Evolutionary conservation across 2,113 vertebrate genomes (phyloP).

Genomic region (Larimichthys polyactis): DNA sequence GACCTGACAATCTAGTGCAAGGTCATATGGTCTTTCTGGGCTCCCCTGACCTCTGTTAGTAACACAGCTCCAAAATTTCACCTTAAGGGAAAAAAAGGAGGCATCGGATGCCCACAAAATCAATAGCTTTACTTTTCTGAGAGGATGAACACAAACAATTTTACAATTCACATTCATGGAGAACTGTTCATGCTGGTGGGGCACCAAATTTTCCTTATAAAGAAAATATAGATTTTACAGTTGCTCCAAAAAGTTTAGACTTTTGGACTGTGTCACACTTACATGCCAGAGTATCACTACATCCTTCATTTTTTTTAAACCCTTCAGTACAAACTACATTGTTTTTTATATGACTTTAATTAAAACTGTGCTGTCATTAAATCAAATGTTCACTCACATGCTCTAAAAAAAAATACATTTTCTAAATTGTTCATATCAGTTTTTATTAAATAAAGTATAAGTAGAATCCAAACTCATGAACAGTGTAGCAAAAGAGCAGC

Average conservation of each 20-base stretch:
- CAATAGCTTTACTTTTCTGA: slow-evolving; percentile 68
- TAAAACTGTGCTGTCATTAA: background rate
- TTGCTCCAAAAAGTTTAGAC: background rate
- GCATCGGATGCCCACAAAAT: slow-evolving; percentile 69
- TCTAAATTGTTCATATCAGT: background rate
- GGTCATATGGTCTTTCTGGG: slow-evolving; percentile 56
- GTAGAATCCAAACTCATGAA: background rate
- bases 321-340: background rate
- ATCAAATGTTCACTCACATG: background rate
- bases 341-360: background rate
- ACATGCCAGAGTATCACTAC: background rate
- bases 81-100: slow-evolving; percentile 58
- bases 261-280: background rate
- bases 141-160: slow-evolving; percentile 55
- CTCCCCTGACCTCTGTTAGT: slow-evolving; percentile 57
- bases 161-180: slow-evolving; percentile 43
- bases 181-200: slow-evolving; percentile 24
- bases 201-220: slow-evolving; percentile 12
- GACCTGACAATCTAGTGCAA: slow-evolving; percentile 54
- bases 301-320: background rate
- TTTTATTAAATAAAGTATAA: background rate
- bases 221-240: slow-evolving; percentile 6
- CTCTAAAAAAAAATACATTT: background rate
- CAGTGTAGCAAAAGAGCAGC: background rate
- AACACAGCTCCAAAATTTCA: slow-evolving; percentile 55